Evolutionary conservation across 2,888 invertebrate species (phyloP).

Genomic region (Melieria picta): DNA sequence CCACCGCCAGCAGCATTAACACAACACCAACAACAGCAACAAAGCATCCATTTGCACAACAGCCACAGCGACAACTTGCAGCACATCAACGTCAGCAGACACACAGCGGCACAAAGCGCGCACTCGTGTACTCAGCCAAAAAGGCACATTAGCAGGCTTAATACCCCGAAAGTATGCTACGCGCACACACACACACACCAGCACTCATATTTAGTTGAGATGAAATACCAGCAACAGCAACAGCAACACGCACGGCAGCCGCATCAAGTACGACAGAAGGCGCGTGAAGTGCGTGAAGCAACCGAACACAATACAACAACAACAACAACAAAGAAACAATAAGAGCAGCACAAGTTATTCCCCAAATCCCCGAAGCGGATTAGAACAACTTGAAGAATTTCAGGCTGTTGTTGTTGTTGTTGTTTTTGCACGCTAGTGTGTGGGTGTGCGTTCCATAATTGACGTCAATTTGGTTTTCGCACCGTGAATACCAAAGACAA

Average conservation of each 20-base stretch:
- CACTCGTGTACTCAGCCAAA: slow-evolving; percentile 6
- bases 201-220: too few species aligned
- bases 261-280: not conserved
- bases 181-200: not conserved
- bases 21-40: slow-evolving; percentile 41
- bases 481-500: slow-evolving; percentile 55
- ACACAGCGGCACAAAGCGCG: slow-evolving; percentile 32
- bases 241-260: not conserved
- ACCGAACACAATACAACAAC: not conserved
- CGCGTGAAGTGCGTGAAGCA: slow-evolving; percentile 1
- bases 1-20: slow-evolving; percentile 26
- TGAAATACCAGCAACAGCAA: not conserved
- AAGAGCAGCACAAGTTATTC: slow-evolving; percentile 48
- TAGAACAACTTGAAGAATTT: slow-evolving; percentile 49
- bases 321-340: slow-evolving; percentile 15
- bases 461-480: slow-evolving; percentile 68
- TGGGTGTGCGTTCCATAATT: slow-evolving; percentile 63
- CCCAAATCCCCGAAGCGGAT: slow-evolving; percentile 66
- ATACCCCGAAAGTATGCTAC: slow-evolving; percentile 55
- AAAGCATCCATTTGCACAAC: slow-evolving; percentile 28
- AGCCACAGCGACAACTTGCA: slow-evolving; percentile 44
- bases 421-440: slow-evolving; percentile 38
- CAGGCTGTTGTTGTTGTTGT: slow-evolving; percentile 1
- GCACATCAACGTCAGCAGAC: slow-evolving; percentile 26
- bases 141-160: slow-evolving; percentile 44